Evolutionary conservation across 1,140 invertebrate species (phyloP), one percentile per base, ranked within the genome.

Genomic region (Asbolus verrucosus): DNA sequence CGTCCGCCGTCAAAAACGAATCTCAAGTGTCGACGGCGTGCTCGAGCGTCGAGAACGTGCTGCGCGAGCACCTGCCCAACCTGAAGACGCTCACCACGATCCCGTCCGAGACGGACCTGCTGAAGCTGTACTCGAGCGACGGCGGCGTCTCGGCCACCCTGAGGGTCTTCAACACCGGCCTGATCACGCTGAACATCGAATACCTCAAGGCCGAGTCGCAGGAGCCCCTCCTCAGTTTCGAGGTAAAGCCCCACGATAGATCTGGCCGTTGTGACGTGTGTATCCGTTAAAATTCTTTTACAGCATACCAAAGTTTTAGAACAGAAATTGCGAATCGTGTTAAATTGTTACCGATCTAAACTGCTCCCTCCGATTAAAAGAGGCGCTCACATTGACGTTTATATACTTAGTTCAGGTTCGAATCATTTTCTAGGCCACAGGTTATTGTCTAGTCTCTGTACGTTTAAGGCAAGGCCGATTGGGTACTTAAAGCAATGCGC

Each of bases 331-430:
- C 85, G 85, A 78, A 85, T 88, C 81, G 87, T 87, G 80, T 86
- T 93, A 84, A 86, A 88, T 82, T 90, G 89, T 79, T 85, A 87
- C 79, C 87, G 91, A 79, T 88, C 90, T 81, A 94, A 94, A 85
- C 87, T 91, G 81, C 90, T 94, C 80, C 92, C 92, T 80, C 86
- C 91, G 67, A 86, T 94, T 81, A 92, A 91, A 86, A 85, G 92
- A 84, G 92, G 91, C 79, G 90, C 90, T 83, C 86, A 88, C 83
- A 89, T 91, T 84, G 92, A 94, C 85, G 89, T 92, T 78, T 94
- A 94, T 85, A 87, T 92, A 82, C 92, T 90, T 82, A 91, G 91
- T 83, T 92, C 91, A 93, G 92, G 91, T 93, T 87, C 84, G 82
- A 60, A 43, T 14, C 54, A 66, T 46, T 21, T 81, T 79, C 75